These are phyloP conservation scores for Crypturellus tataupa DNA, from an alignment of 2,797 vertebrate genomes.

Conservation along the genomic window DNA sequence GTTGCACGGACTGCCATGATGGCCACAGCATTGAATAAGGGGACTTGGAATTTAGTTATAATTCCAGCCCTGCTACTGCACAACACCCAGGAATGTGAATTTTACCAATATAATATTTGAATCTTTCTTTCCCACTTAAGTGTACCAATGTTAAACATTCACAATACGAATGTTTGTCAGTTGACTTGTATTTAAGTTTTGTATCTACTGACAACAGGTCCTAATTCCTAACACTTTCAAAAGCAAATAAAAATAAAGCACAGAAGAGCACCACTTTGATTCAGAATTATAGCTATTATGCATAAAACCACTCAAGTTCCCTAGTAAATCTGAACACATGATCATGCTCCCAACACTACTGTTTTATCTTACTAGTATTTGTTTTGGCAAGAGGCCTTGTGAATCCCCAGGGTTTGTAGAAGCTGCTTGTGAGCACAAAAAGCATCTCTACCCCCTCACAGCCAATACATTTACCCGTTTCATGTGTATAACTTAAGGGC, in stretches of 20 bases:
- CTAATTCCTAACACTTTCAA: not conserved
- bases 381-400: not conserved
- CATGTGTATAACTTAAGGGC: not conserved
- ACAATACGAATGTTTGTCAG: not conserved
- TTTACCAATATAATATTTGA: not conserved
- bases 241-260: not conserved
- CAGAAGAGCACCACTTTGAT: not conserved
- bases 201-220: not conserved
- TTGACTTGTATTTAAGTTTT: not conserved
- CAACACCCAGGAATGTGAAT: not conserved
- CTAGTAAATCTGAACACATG: not conserved
- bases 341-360: not conserved
- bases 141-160: not conserved
- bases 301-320: not conserved
- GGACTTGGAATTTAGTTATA: not conserved
- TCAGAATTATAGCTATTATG: not conserved
- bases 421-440: not conserved
- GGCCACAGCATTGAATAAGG: not conserved
- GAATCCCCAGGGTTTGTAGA: not conserved
- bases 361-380: not conserved
- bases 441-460: not conserved
- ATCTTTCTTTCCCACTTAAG: not conserved
- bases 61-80: not conserved
- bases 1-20: not conserved
- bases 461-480: accelerated